A percentile compares a stretch with the other conserved stretches of the same genome.
These are phyloP conservation scores for Drosophila anomelani DNA, from an alignment of 2,888 invertebrate species.

Conservation along the genomic window DNA sequence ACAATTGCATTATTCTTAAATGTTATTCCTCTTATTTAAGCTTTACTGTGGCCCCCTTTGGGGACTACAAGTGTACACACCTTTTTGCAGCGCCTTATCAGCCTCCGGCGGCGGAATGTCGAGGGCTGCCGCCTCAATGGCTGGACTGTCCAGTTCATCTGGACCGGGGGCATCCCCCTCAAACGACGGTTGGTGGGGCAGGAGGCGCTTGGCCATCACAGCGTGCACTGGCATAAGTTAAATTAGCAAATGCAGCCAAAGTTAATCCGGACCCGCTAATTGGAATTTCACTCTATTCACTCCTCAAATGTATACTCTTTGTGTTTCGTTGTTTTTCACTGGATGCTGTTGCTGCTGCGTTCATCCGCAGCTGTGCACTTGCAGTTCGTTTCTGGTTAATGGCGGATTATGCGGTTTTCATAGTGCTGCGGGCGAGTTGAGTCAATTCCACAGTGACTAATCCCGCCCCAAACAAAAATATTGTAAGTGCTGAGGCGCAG, in stretches of 20 bases:
- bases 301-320: constrained; percentile 23
- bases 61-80: constrained; percentile 45
- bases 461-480: constrained; percentile 54
- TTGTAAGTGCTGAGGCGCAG: constrained; percentile 21
- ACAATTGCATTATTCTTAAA: background rate
- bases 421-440: constrained; percentile 25
- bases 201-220: constrained; percentile 81
- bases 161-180: constrained; percentile 66
- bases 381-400: constrained; percentile 34
- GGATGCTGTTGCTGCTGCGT: constrained; percentile 6
- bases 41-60: background rate
- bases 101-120: constrained; percentile 71
- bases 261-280: background rate
- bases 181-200: constrained; percentile 70
- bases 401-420: constrained; percentile 33
- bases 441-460: constrained; percentile 60
- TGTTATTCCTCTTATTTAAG: background rate
- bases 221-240: constrained; percentile 76
- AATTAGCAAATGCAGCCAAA: background rate
- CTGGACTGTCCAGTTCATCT: constrained; percentile 83
- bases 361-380: constrained; percentile 33
- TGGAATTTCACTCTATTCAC: constrained; percentile 23
- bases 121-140: constrained; percentile 81
- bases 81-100: constrained; percentile 69
- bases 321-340: constrained; percentile 6